These are phyloP conservation scores for Scolanthus callimorphus DNA, from an alignment of 92 coral and sea anemone species.

Conservation along the genomic window DNA sequence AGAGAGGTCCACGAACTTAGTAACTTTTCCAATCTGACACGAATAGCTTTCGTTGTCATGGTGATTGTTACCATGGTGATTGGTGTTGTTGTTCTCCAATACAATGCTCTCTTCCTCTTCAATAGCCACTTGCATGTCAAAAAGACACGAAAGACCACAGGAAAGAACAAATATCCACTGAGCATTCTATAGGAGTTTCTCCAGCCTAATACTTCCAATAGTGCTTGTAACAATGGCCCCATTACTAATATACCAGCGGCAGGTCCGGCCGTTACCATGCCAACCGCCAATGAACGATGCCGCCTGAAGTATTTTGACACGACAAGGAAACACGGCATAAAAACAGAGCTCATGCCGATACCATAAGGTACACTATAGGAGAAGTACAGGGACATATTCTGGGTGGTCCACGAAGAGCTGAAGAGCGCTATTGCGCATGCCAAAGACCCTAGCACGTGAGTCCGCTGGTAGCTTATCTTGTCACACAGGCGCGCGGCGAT, in stretches of 20 bases:
- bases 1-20: not conserved
- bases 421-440: slow-evolving; percentile 35
- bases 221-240: slow-evolving; percentile 25
- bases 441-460: slow-evolving; percentile 39
- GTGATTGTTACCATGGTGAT: no score
- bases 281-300: slow-evolving; percentile 28
- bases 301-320: slow-evolving; percentile 23
- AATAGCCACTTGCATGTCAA: not conserved
- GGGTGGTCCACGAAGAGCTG: slow-evolving; percentile 38
- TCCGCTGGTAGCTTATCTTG: slow-evolving; percentile 34
- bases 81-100: not conserved
- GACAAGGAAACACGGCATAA: slow-evolving; percentile 22
- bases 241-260: slow-evolving; percentile 34
- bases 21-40: no score
- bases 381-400: slow-evolving; percentile 18
- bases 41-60: no score
- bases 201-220: slow-evolving; percentile 26
- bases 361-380: slow-evolving; percentile 39
- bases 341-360: slow-evolving; percentile 28
- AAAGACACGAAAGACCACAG: not conserved
- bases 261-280: slow-evolving; percentile 27
- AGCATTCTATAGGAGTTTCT: slow-evolving; percentile 25
- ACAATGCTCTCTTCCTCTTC: not conserved
- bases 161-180: not conserved
- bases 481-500: slow-evolving; percentile 25